Conservation (phyloP, 2,888 invertebrate genomes). For the Drosophila gaucha region DNA sequence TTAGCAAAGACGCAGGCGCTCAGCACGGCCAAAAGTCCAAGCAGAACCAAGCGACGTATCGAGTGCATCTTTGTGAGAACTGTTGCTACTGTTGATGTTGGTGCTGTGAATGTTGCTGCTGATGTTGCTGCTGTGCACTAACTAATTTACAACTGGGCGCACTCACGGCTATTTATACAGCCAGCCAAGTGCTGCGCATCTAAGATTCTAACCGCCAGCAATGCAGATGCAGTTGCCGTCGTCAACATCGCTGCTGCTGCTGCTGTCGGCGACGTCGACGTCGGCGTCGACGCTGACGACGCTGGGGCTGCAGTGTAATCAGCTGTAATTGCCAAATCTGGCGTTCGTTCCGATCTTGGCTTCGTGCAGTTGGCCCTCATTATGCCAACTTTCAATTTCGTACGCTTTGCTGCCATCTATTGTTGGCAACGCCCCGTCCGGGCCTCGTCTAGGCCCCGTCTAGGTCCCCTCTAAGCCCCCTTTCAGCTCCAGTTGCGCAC, state of each 20-base stretch:
- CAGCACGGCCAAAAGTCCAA: slow-evolving; percentile 51
- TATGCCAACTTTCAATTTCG: slow-evolving; percentile 71
- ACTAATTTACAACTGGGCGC: slow-evolving; percentile 69
- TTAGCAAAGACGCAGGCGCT: slow-evolving; percentile 51
- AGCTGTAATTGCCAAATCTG: slow-evolving; percentile 76
- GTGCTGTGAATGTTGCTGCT: slow-evolving; percentile 17
- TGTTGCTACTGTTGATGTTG: slow-evolving; percentile 23
- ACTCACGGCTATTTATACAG: slow-evolving; percentile 71
- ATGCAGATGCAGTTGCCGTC: slow-evolving; percentile 14
- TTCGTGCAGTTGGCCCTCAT: slow-evolving; percentile 51
- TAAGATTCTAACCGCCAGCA: slow-evolving; percentile 58
- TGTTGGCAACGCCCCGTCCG: slow-evolving; percentile 24
- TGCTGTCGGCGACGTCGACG: not conserved
- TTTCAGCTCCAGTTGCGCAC: slow-evolving; percentile 29
- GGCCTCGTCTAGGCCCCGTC: not conserved
- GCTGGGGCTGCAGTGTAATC: slow-evolving; percentile 54
- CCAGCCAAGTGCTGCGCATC: slow-evolving; percentile 47
- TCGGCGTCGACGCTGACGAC: slow-evolving; percentile 5
- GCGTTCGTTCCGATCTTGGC: slow-evolving; percentile 26
- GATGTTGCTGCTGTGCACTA: slow-evolving; percentile 65
- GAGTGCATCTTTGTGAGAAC: slow-evolving; percentile 55
- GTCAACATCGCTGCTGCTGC: slow-evolving; percentile 3
- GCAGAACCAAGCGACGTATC: slow-evolving; percentile 40
- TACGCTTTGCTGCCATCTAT: slow-evolving; percentile 54
- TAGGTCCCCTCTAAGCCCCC: not conserved